Conservation (phyloP, 2,113 vertebrate genomes). For the Stigmatopora argus region DNA sequence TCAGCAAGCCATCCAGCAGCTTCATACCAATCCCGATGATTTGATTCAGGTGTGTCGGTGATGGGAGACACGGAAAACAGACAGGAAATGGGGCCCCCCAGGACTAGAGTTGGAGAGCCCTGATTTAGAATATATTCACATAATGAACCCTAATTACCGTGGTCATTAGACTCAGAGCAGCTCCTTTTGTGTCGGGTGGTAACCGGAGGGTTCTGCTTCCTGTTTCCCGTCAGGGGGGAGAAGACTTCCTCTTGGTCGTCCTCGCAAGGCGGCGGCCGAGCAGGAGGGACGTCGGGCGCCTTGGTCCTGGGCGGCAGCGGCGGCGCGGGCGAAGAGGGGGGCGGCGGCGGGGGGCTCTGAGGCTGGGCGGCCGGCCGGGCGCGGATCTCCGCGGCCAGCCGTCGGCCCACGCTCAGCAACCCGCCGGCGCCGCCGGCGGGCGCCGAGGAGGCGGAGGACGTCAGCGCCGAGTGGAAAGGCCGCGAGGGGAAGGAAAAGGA, state of each 20-base stretch:
- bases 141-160: constrained; percentile 23
- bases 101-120: no score
- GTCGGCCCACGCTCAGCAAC: constrained; percentile 56
- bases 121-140: no score
- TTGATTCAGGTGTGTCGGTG: no score
- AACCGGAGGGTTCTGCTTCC: constrained; percentile 39
- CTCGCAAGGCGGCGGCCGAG: constrained; percentile 25
- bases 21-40: no score
- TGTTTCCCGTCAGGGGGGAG: constrained; percentile 39
- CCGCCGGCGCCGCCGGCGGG: constrained; percentile 1
- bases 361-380: constrained; percentile 21
- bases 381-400: constrained; percentile 59
- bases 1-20: no score
- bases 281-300: constrained; percentile 54
- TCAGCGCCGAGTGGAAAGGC: constrained; percentile 46
- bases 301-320: constrained; percentile 58
- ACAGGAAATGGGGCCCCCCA: no score
- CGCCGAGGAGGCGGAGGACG: constrained; percentile 12
- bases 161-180: constrained; percentile 52
- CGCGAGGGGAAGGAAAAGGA: constrained; percentile 58
- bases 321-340: constrained; percentile 56
- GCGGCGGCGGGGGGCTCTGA: constrained; percentile 53
- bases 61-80: no score
- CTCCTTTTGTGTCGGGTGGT: constrained; percentile 49
- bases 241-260: constrained; percentile 45